Conservation (phyloP, 2,797 vertebrate genomes). For the Botia kubotai region DNA sequence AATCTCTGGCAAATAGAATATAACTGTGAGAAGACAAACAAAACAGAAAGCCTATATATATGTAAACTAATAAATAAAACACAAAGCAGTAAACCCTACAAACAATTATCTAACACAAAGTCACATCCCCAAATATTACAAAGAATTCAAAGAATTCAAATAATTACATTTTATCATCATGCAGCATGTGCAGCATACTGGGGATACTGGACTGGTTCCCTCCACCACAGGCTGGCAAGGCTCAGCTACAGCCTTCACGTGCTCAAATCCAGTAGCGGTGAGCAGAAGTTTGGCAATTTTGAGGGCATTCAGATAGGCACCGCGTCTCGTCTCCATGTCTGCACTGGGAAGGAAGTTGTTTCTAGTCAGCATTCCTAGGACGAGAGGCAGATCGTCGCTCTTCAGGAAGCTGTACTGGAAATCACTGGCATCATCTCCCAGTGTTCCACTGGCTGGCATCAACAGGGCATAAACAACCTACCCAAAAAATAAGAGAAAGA, state of each 20-base stretch:
- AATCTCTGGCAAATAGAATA: no score
- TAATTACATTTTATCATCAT: neutral
- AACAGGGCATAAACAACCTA: slow-evolving; percentile 98
- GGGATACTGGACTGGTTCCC: slow-evolving; percentile 89
- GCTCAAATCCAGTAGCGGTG: slow-evolving; percentile 94
- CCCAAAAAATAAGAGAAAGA: neutral
- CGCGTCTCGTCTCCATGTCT: slow-evolving; percentile 95
- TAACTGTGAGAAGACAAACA: no score
- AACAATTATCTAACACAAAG: neutral
- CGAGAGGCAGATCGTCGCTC: slow-evolving; percentile 93
- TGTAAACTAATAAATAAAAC: no score
- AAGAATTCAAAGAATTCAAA: neutral
- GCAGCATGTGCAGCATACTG: slow-evolving; percentile 74
- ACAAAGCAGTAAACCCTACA: no score
- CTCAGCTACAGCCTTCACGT: slow-evolving; percentile 96
- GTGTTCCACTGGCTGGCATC: slow-evolving; percentile 73
- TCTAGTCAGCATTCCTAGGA: slow-evolving; percentile 97
- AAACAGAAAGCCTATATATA: no score
- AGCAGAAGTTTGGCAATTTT: slow-evolving; percentile 96
- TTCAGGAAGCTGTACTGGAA: slow-evolving; percentile 98
- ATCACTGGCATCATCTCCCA: slow-evolving; percentile 95
- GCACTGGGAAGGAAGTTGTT: slow-evolving; percentile 98
- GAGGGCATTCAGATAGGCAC: slow-evolving; percentile 94
- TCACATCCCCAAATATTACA: neutral
- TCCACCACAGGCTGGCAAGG: slow-evolving; percentile 94